Evolutionary conservation across 2,797 vertebrate species (phyloP).

Genomic region (Acipenser ruthenus): DNA sequence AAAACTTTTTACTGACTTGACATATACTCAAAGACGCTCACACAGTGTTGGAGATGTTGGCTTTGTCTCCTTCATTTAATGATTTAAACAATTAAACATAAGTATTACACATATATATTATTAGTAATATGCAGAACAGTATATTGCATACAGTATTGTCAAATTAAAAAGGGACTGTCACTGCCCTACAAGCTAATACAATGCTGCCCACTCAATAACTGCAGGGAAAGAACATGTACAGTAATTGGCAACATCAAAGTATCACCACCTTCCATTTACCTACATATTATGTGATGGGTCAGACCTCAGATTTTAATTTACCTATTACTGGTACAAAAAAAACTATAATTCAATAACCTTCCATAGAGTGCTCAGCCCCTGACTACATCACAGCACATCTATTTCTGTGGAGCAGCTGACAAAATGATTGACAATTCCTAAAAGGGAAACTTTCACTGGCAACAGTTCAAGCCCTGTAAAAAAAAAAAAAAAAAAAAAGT

Average conservation of each 20-base stretch:
- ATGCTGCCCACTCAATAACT: constrained; percentile 3
- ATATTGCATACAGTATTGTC: too few relatives aligned
- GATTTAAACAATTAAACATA: too few relatives aligned
- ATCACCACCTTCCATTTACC: constrained; percentile 8
- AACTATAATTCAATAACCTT: neutral
- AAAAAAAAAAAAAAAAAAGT: too few relatives aligned
- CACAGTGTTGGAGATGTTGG: too few relatives aligned
- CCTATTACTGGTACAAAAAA: too few relatives aligned
- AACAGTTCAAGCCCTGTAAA: constrained; percentile 22
- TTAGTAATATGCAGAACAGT: too few relatives aligned
- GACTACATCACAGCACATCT: constrained; percentile 7
- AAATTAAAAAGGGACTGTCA: constrained; percentile 11
- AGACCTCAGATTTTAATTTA: neutral
- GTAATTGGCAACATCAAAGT: neutral
- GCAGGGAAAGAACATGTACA: constrained; percentile 5
- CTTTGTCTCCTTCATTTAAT: too few relatives aligned
- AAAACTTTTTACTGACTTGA: too few relatives aligned
- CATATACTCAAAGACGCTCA: too few relatives aligned
- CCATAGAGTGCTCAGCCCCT: neutral
- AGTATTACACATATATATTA: too few relatives aligned
- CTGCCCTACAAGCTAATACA: constrained; percentile 17
- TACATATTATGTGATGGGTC: constrained; percentile 9
- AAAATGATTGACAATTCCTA: constrained; percentile 41
- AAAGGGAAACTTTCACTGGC: constrained; percentile 26
- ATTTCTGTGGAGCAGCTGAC: constrained; percentile 19